These are phyloP conservation scores for Agelastica alni DNA, from an alignment of 2,888 invertebrate genomes.

Conservation along the genomic window DNA sequence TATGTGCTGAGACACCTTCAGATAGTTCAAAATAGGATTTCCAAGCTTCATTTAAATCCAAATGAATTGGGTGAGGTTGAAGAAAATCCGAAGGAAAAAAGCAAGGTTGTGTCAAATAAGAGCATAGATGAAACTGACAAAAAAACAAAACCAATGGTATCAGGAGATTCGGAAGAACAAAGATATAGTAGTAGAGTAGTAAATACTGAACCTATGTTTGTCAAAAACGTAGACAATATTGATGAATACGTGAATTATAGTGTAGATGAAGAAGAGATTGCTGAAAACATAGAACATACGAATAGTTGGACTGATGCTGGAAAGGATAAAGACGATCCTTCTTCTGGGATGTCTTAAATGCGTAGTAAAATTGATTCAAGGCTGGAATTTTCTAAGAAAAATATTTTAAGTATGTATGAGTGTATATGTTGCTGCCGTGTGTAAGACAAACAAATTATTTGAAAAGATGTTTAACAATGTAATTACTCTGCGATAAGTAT, in stretches of 20 bases:
- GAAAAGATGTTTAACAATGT: too few species aligned
- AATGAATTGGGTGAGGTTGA: conserved; percentile 46
- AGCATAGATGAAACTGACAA: conserved; percentile 53
- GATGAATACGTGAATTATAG: conserved; percentile 41
- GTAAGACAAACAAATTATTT: too few species aligned
- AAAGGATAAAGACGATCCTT: conserved; percentile 56
- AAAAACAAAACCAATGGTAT: conserved; percentile 53
- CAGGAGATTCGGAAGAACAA: conserved; percentile 54
- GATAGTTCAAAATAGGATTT: conserved; percentile 77
- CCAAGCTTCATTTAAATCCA: conserved; percentile 51
- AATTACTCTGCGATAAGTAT: too few species aligned
- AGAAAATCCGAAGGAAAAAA: conserved; percentile 46
- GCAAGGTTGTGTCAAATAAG: conserved; percentile 54
- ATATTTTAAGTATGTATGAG: neutral
- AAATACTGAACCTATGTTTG: conserved; percentile 56
- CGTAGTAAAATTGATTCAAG: neutral
- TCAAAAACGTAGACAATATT: conserved; percentile 51
- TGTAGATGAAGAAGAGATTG: conserved; percentile 29
- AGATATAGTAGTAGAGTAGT: conserved; percentile 56
- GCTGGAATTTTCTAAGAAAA: conserved; percentile 4
- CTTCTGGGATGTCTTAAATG: conserved; percentile 58
- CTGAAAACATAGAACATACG: conserved; percentile 33
- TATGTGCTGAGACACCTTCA: conserved; percentile 89
- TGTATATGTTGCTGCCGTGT: neutral
- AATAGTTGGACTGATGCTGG: conserved; percentile 37